A percentile compares a stretch with the other conserved stretches of the same genome.
phyloP scores from a whole-genome alignment of 2,888 invertebrate genomes.

The Drosophila formosana region DNA sequence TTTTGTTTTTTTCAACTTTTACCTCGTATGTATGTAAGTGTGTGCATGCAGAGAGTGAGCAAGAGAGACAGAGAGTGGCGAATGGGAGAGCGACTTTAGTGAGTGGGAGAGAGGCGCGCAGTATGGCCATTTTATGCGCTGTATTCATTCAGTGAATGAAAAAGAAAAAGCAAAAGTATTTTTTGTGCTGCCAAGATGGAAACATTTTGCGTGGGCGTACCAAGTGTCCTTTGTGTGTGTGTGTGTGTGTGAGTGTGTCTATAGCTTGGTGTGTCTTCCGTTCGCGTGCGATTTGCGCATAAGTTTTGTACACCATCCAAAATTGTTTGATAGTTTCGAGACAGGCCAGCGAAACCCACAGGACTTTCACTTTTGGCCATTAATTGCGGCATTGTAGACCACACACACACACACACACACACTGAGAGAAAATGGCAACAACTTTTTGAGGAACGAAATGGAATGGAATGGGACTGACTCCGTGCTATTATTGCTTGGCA shows the following conservation, averaged over 20 bases:
- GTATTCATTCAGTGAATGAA: conserved; percentile 67
- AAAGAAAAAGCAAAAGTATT: conserved; percentile 47
- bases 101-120: conserved; percentile 32
- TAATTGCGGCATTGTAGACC: conserved; percentile 50
- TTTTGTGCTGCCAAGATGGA: conserved; percentile 56
- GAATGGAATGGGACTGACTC: not conserved
- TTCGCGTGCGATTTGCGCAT: conserved; percentile 72
- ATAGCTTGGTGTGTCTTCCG: conserved; percentile 27
- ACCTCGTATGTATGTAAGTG: conserved; percentile 21
- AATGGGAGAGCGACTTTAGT: conserved; percentile 16
- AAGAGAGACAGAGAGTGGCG: conserved; percentile 19
- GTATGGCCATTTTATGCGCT: conserved; percentile 58
- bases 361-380: conserved; percentile 61
- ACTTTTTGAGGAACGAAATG: not conserved
- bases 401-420: conserved; percentile 5
- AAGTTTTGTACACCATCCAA: conserved; percentile 47
- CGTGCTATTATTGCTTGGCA: conserved; percentile 24
- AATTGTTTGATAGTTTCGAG: conserved; percentile 52
- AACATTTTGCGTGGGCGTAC: conserved; percentile 56
- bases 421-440: not conserved
- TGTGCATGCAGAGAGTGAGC: conserved; percentile 24
- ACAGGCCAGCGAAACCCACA: conserved; percentile 35
- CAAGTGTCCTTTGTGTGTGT: conserved; percentile 7
- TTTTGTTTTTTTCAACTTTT: conserved; percentile 68
- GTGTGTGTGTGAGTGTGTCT: conserved; percentile 10